Base-by-base conservation (phyloP, 1,140 invertebrate species). In the Pseudachorutes palmiensis region DNA sequence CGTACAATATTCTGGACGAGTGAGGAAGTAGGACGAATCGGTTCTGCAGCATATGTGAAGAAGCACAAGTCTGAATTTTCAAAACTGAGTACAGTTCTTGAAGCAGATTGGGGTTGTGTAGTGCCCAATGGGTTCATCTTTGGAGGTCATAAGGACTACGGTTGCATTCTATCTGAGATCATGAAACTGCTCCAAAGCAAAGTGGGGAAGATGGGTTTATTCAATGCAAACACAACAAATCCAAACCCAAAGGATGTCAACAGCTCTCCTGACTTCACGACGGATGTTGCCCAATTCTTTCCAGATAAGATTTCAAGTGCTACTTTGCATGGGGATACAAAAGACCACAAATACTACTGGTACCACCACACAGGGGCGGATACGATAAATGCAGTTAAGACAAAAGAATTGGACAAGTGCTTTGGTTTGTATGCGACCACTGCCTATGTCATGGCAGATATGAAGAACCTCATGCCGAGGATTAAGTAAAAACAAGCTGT, bases 1-100 rank as follows among this genome's bases (percentile, higher is more conserved):
- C 83, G 90, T 75, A 79, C 85, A 41, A 86, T 94, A 64, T 82
- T 94, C 73, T 83, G 80, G 79, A 92, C 91, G 3, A 85, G 82
- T 0, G 91, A 94, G 81, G 91, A 93, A 79, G 74, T 83, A 61
- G 89, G 89, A 33, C 78, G 85, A 0, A 71, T 85, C 49, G 89
- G 89, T 41, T 86, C 85, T 1, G 57, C 76, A 62, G 81, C 80
- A 0, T 92, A 91, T 75, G 82, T 83, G 69, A 75, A 84, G 62
- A 73, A 75, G 5, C 88, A 91, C 73, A 79, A 80, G 75, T 72
- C 79, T 41, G 84, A 90, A 71, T 79, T 82, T 55, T 67, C 66
- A 14, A 70, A 70, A 14, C 58, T 70, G 32, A 67, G 51, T 22
- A 65, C 61, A n/a, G 68, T 66, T 22, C 64, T 70, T 62, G 65